Evolutionary conservation across 2,888 invertebrate species (phyloP), one percentile per base, ranked within the genome.

Genomic region (Bombylius major): DNA sequence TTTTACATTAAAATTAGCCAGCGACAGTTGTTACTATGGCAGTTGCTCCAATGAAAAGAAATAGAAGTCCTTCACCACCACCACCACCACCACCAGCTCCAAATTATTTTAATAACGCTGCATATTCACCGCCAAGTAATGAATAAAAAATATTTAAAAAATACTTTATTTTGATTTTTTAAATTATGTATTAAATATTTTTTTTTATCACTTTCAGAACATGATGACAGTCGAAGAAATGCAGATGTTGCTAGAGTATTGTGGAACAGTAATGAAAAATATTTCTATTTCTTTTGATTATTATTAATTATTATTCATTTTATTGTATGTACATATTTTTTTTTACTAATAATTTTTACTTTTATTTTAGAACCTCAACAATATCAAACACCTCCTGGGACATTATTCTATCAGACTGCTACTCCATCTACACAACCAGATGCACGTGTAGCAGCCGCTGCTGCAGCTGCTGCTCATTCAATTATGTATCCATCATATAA

Each of bases 191-290:
- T 36, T 2, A n/a, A 45, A n/a, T 14, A 45, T 45, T 42, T 45
- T 49, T 54, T 34, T 44, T 55, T 7, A 65, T 79, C 65, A 62
- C 63, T 65, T 68, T 57, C 64, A 86, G 86, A 85, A 74, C 81
- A 84, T 71, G 88, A 89, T 73, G 89, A 89, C 75, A 83, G 83
- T 70, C 82, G 87, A 69, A 83, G 87, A 78, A 83, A 85, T 70
- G 83, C 85, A 70, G 87, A 86, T 72, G 84, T 86, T 79, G 82
- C 88, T 68, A 86, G 88, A 70, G 87, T 89, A 68, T 82, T 89
- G 64, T 89, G 89, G 88, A 88, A 88, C 78, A 88, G 89, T 87
- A 80, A 86, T 86, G 82, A 56, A 39, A 23, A 34, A 32, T n/a
- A 13, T 11, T n/a, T 12, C 12, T 31, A n/a, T 54, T 34, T 50